Conservation (phyloP, 2,113 vertebrate genomes). For the Tachysurus fulvidraco region DNA sequence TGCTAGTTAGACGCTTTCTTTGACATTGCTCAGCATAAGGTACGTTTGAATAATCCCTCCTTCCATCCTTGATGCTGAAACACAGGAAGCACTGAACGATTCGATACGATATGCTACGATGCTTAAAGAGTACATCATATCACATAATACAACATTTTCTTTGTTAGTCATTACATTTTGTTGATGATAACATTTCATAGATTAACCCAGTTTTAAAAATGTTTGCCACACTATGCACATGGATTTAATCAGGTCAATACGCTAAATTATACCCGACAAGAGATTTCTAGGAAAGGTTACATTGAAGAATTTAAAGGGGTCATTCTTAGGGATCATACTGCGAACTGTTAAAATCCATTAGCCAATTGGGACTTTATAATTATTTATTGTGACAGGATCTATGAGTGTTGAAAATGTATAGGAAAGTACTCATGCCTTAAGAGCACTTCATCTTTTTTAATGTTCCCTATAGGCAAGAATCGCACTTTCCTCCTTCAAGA, state of each 20-base stretch:
- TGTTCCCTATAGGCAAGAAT: not conserved
- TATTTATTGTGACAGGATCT: constrained; percentile 14
- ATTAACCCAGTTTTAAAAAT: not conserved
- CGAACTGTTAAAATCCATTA: not conserved
- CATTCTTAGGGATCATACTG: not conserved
- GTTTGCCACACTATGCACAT: not conserved
- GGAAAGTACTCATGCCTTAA: not conserved
- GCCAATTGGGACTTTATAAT: not conserved
- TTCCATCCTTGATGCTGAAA: not conserved
- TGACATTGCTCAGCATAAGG: not conserved
- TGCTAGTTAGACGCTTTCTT: not conserved
- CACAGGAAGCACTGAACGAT: not conserved
- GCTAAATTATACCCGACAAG: not conserved
- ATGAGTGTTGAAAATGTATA: not conserved
- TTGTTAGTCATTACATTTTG: not conserved
- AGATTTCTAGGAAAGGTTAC: not conserved
- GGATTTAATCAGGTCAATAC: not conserved
- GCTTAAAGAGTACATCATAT: not conserved
- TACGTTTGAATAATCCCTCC: not conserved
- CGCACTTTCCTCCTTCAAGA: not conserved
- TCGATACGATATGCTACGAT: not conserved
- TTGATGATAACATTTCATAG: not conserved
- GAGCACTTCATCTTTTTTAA: not conserved
- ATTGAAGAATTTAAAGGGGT: not conserved
- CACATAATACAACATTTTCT: not conserved